A percentile compares a stretch with the other conserved stretches of the same genome.
phyloP scores from a whole-genome alignment of 2,888 invertebrate species.

The Andrena chrysosceles region DNA sequence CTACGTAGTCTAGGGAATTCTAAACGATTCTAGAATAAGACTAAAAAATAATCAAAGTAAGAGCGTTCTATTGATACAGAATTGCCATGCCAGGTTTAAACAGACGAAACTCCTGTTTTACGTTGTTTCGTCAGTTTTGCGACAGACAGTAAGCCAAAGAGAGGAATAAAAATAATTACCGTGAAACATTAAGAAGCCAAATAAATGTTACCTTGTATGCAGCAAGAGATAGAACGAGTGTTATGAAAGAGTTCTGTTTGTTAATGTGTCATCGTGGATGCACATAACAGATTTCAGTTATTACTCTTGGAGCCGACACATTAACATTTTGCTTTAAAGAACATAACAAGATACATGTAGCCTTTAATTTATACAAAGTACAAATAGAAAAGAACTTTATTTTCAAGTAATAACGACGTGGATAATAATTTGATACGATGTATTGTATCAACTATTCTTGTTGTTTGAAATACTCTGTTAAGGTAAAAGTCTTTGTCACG shows the following conservation, averaged over 20 bases:
- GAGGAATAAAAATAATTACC: neutral
- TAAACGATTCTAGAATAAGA: no score
- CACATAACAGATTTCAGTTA: constrained; percentile 5
- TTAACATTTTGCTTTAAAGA: neutral
- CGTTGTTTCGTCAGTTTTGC: neutral
- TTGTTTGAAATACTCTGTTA: no score
- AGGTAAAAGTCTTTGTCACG: neutral
- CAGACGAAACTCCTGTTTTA: neutral
- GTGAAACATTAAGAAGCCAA: constrained; percentile 30
- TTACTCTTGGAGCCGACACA: neutral
- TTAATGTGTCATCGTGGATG: constrained; percentile 13
- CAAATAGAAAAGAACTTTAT: no score
- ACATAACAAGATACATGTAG: neutral
- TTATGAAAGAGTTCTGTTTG: neutral
- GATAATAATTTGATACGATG: no score
- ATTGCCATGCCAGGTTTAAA: constrained; percentile 11
- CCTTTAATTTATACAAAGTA: neutral
- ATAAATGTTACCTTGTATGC: constrained; percentile 30
- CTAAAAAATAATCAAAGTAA: constrained; percentile 47
- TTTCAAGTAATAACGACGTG: no score
- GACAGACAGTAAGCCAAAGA: neutral
- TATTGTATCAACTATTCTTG: no score
- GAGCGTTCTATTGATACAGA: neutral
- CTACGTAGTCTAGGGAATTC: no score
- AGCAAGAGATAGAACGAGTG: constrained; percentile 16